These are phyloP conservation scores for Pristionchus pacificus DNA, from an alignment of 1,140 invertebrate genomes.

Conservation along the genomic window DNA sequence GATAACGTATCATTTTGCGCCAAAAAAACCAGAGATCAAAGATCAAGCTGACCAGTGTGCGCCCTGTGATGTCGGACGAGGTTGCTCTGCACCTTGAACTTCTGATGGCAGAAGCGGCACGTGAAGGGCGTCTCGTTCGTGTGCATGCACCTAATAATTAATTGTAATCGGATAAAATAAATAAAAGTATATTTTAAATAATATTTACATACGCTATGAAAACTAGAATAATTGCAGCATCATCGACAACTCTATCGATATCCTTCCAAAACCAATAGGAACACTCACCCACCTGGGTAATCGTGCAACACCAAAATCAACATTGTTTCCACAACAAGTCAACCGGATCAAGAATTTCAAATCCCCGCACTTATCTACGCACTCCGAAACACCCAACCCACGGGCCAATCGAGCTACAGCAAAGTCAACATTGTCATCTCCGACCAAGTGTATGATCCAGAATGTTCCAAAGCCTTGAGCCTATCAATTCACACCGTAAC, in stretches of 20 bases:
- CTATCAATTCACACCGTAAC: too few relatives aligned
- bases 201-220: too few relatives aligned
- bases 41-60: constrained; percentile 41
- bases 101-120: constrained; percentile 29
- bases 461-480: too few relatives aligned
- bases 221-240: too few relatives aligned
- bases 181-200: too few relatives aligned
- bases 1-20: background rate
- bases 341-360: too few relatives aligned
- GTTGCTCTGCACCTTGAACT: constrained; percentile 42
- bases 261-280: background rate
- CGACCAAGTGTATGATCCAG: background rate
- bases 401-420: too few relatives aligned
- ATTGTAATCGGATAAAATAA: too few relatives aligned
- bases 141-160: constrained; percentile 42
- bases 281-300: background rate
- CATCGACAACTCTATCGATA: too few relatives aligned
- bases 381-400: too few relatives aligned
- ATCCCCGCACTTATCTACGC: too few relatives aligned
- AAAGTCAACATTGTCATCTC: too few relatives aligned
- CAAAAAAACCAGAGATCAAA: background rate
- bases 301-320: background rate
- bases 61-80: constrained; percentile 35
- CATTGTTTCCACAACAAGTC: constrained; percentile 1
- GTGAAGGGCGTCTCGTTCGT: constrained; percentile 36